Evolutionary conservation across 1,140 invertebrate species (phyloP).

Genomic region (Drosophila sulfurigaster): DNA sequence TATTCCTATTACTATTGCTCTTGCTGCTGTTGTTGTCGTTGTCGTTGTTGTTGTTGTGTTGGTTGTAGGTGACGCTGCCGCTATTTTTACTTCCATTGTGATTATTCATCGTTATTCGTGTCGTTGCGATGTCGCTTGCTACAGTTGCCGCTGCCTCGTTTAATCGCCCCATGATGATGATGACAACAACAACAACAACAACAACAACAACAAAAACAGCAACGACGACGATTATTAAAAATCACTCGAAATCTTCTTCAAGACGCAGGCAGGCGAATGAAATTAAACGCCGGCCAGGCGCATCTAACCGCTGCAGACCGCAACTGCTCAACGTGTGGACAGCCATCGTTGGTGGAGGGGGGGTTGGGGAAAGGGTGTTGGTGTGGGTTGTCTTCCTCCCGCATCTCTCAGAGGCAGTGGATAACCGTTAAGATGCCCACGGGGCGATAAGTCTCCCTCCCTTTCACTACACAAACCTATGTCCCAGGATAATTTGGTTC

Average conservation of each 20-base stretch:
- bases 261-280: slow-evolving; percentile 46
- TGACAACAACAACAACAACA: slow-evolving; percentile 33
- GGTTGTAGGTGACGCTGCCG: slow-evolving; percentile 52
- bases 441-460: slow-evolving; percentile 52
- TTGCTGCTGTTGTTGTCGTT: slow-evolving; percentile 1
- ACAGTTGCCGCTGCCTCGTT: slow-evolving; percentile 70
- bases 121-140: slow-evolving; percentile 36
- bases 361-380: not conserved
- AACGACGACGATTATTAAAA: slow-evolving; percentile 70
- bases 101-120: slow-evolving; percentile 31
- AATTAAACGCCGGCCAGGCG: slow-evolving; percentile 69
- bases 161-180: slow-evolving; percentile 71
- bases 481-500: slow-evolving; percentile 10
- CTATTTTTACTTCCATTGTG: slow-evolving; percentile 33
- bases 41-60: not conserved
- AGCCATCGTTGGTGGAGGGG: not conserved
- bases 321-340: not conserved
- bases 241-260: slow-evolving; percentile 66
- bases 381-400: no score
- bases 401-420: not conserved
- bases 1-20: slow-evolving; percentile 22
- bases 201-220: slow-evolving; percentile 37
- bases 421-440: slow-evolving; percentile 56
- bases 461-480: not conserved
- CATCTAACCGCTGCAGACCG: slow-evolving; percentile 65